Conservation (phyloP, 92 coral and sea anemone species). For the Actinernus sp. region DNA sequence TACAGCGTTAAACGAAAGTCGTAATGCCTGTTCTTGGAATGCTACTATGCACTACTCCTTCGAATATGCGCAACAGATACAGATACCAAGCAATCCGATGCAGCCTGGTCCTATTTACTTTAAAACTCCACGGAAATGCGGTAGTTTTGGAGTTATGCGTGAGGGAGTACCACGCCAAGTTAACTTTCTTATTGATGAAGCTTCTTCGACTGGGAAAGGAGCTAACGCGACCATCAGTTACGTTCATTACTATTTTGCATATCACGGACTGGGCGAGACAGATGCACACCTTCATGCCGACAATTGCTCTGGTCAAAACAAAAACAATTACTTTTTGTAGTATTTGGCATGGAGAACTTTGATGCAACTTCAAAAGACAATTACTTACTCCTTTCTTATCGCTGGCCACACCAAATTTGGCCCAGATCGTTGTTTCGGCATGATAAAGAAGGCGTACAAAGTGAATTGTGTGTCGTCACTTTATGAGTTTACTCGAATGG, state of each 20-base stretch:
- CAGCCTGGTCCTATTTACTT: slow-evolving; percentile 61
- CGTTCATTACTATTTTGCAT: slow-evolving; percentile 29
- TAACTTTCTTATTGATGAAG: slow-evolving; percentile 54
- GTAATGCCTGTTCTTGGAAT: no score
- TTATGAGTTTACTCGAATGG: slow-evolving; percentile 52
- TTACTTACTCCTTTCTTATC: no score
- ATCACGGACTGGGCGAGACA: slow-evolving; percentile 45
- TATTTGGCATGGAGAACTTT: slow-evolving; percentile 16
- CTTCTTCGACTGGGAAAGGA: slow-evolving; percentile 41
- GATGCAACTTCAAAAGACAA: neutral
- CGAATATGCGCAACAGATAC: no score
- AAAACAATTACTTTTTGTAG: slow-evolving; percentile 48
- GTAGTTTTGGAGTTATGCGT: slow-evolving; percentile 48
- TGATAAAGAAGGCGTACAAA: no score
- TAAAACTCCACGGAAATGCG: no score
- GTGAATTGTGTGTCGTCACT: slow-evolving; percentile 59
- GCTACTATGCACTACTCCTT: no score
- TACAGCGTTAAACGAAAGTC: no score
- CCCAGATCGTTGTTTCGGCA: no score
- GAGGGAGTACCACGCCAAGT: slow-evolving; percentile 66
- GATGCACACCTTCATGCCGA: slow-evolving; percentile 52
- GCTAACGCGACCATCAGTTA: slow-evolving; percentile 40
- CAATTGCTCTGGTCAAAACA: slow-evolving; percentile 54
- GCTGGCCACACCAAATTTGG: no score
- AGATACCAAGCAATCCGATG: no score